Conservation (phyloP, 2,797 vertebrate species). For the Falco concolor region DNA sequence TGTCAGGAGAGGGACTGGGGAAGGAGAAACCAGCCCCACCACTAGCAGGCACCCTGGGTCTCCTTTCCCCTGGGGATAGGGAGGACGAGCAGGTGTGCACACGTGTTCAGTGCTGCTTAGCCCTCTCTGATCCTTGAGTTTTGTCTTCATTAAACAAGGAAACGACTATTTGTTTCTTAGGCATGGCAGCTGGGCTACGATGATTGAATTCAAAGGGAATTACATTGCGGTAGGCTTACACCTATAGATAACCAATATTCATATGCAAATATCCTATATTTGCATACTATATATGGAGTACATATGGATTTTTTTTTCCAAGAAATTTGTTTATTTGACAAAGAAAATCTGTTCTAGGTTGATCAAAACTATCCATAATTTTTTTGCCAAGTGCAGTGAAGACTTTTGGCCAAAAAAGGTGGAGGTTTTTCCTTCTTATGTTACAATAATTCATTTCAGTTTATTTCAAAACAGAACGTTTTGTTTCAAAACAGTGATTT, state of each 20-base stretch:
- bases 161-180: not conserved
- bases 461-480: conserved; percentile 50
- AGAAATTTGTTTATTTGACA: not conserved
- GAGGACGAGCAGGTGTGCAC: rapidly evolving
- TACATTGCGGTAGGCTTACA: not conserved
- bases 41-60: rapidly evolving
- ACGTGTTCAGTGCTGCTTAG: not conserved
- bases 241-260: not conserved
- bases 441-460: not conserved
- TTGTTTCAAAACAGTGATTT: conserved; percentile 42
- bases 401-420: not conserved
- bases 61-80: not conserved
- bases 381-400: not conserved
- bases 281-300: not conserved
- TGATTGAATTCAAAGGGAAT: not conserved
- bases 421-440: conserved; percentile 10
- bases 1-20: not conserved
- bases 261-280: not conserved
- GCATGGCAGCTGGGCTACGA: not conserved
- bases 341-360: not conserved
- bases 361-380: not conserved
- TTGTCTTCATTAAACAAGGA: not conserved
- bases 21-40: not conserved
- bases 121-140: not conserved
- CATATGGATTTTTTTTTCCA: not conserved